phyloP scores from a whole-genome alignment of 2,113 vertebrate genomes.

The Corvus hawaiiensis region DNA sequence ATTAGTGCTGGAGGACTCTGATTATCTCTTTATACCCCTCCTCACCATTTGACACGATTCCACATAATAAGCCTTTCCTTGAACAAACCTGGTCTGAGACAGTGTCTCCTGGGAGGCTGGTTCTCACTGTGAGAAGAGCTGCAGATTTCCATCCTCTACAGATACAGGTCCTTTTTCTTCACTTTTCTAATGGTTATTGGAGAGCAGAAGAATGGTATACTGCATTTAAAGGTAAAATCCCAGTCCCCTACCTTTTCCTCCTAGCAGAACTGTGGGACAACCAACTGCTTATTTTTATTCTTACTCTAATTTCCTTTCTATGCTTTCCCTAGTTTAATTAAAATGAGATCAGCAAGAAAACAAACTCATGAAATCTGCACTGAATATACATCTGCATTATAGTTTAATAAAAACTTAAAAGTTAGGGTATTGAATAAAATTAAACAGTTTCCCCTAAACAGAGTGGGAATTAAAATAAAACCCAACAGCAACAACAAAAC shows the following conservation, averaged over 20 bases:
- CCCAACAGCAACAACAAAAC: slow-evolving; percentile 16
- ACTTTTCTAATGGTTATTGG: not conserved
- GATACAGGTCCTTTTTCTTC: not conserved
- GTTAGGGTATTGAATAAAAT: slow-evolving; percentile 49
- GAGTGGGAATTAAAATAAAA: slow-evolving; percentile 29
- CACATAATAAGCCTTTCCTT: slow-evolving; percentile 14
- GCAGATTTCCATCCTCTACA: not conserved
- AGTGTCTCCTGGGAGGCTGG: not conserved
- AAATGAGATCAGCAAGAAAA: slow-evolving; percentile 35
- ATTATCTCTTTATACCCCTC: slow-evolving; percentile 51
- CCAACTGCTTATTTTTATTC: not conserved
- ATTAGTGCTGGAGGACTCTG: slow-evolving; percentile 40
- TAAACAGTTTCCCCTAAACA: slow-evolving; percentile 21
- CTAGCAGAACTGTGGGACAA: not conserved
- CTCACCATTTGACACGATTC: slow-evolving; percentile 34
- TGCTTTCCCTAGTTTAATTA: slow-evolving; percentile 37
- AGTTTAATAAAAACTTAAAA: slow-evolving; percentile 24
- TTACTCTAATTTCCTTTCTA: not conserved
- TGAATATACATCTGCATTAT: slow-evolving; percentile 33
- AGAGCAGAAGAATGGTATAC: not conserved
- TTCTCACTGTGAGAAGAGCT: not conserved
- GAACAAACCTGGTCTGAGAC: not conserved
- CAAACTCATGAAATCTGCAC: not conserved
- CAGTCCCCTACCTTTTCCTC: not conserved
- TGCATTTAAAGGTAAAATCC: not conserved